Base-by-base conservation (phyloP, 2,113 vertebrate species). In the Tringa solitaria region DNA sequence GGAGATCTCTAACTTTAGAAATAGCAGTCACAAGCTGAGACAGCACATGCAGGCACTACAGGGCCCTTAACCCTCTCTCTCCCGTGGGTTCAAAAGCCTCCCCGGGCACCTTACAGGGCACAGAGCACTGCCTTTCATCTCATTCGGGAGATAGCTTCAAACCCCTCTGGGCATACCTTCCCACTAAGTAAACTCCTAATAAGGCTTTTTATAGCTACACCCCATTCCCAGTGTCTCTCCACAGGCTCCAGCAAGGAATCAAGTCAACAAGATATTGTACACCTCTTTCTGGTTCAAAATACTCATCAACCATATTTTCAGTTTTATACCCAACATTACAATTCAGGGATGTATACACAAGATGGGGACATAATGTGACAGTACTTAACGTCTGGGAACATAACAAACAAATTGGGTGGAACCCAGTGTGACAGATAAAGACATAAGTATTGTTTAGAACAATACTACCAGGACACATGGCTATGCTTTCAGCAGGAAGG, bases 201-300 rank as follows among this genome's bases (percentile, higher is more conserved):
- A 54, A 79, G 51, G 89, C 53, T 96, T 95, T 97, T 95, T 96
- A 94, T 90, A 97, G 91, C 68, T 72, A 84, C 77, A 68, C 75
- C 64, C 53, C 78, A 63, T 90, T 96, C 93, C 87, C 95, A 77
- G 6, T 15, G 81, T 45, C 89, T 74, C 69, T 96, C 56, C 32
- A 51, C 35, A 87, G 88, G 56, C 76, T 92, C 45, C 88, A 94
- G 89, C 41, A 14, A 45, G 81, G 96, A 94, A 83, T 91, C 73
- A 26, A 93, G 91, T 81, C 90, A 95, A 92, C 84, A 94, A 22
- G 56, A 59, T 23, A 48, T 3, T 60, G 63, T 30, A 70, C 63
- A 46, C 7, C 30, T 67, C 14, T 6, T 77, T 50, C 23, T 87
- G 51, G 39, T 67, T 81, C 37, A 51, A 80, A 95, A 81, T n/a